Evolutionary conservation across 2,888 invertebrate genomes (phyloP), one percentile per base, ranked within the genome.

Genomic region (Limenitis camilla): DNA sequence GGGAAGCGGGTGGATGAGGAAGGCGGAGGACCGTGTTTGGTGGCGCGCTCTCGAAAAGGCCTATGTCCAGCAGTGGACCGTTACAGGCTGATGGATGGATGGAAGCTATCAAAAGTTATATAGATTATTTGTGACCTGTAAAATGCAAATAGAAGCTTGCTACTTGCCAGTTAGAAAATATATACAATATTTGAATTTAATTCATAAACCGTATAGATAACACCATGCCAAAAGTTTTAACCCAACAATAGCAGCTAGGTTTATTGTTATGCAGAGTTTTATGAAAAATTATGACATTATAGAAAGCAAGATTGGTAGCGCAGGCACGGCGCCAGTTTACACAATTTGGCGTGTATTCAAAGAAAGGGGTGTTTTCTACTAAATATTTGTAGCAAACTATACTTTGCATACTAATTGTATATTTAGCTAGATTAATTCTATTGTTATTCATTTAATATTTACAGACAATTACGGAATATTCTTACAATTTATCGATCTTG

Each of bases 291-390:
- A 55, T 44, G 52, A 52, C 59, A 57, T 61, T 61, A 63, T 60
- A 57, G 59, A 62, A 63, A 61, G 61, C 50, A 57, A 58, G 56
- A 60, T 63, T 62, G 56, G 59, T 55, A 60, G 58, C 36, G 54
- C 59, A 61, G 64, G 66, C 65, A 61, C 41, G 40, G 49, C 57
- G 63, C 66, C 62, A 65, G 61, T 62, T 58, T 59, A 64, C 60
- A 64, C 61, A 63, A 63, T 65, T 65, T 64, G 63, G 63, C 61
- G 53, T 57, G 60, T 55, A 58, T 58, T 64, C 61, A 63, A 60
- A 63, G 61, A 59, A 61, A 61, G 55, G 52, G 53, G 49, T 49
- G 44, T 44, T 53, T 53, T 44, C 40, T 40, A 43, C 44, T 36
- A 53, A 49, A 36, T 40, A 36, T 57, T 46, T 52, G 43, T 42